A percentile compares a stretch with the other conserved stretches of the same genome.
Conservation (phyloP, 1,140 invertebrate genomes). For the Amyelois transitella region DNA sequence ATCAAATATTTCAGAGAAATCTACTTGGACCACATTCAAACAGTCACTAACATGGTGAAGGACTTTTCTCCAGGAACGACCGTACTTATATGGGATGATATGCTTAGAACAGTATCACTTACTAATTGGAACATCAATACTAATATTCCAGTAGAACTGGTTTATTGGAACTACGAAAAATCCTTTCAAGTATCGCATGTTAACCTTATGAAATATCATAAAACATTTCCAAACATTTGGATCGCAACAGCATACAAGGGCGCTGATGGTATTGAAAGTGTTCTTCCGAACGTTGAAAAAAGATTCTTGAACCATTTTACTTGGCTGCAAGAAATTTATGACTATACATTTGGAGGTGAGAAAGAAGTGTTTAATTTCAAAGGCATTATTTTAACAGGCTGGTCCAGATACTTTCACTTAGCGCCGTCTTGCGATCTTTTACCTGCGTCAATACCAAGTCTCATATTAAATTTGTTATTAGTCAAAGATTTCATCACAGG, state of each 20-base stretch:
- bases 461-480: conserved; percentile 72
- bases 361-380: conserved; percentile 36
- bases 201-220: conserved; percentile 37
- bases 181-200: conserved; percentile 25
- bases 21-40: conserved; percentile 82
- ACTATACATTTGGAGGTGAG: conserved; percentile 48
- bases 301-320: conserved; percentile 49
- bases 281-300: conserved; percentile 74
- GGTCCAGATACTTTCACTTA: conserved; percentile 92
- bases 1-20: conserved; percentile 71
- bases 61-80: conserved; percentile 78
- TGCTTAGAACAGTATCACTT: conserved; percentile 86
- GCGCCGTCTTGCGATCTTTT: conserved; percentile 94
- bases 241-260: conserved; percentile 94
- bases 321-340: conserved; percentile 49
- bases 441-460: conserved; percentile 86
- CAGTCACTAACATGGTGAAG: conserved; percentile 78
- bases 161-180: conserved; percentile 87
- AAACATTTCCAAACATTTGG: conserved; percentile 83
- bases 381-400: conserved; percentile 82
- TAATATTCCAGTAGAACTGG: conserved; percentile 82
- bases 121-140: conserved; percentile 80
- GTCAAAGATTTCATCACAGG: conserved; percentile 29
- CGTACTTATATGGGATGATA: conserved; percentile 96
- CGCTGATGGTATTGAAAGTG: conserved; percentile 86